Evolutionary conservation across 2,113 vertebrate species (phyloP), one percentile per base, ranked within the genome.

Genomic region (Mixornis gularis): DNA sequence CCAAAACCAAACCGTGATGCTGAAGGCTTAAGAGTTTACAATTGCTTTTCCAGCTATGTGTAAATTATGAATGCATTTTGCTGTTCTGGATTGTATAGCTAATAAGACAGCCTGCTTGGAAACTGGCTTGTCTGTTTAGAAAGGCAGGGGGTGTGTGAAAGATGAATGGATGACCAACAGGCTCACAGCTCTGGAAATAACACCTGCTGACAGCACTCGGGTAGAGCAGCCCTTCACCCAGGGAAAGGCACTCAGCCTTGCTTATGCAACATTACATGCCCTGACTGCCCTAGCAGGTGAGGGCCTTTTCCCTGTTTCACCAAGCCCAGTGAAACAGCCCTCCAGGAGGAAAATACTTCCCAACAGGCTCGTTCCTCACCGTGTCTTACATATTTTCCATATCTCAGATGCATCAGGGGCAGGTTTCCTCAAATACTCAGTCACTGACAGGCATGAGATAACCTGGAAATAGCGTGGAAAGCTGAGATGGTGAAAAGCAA

Each of bases 111-210:
- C 62, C 71, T 89, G 58, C 91, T 81, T 79, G 82, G 92, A 96
- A 97, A 94, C 89, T 93, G 41, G 65, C 53, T 69, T 92, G 77
- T 77, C 80, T 90, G 48, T 85, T 85, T 56, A 71, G 73, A 90
- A 92, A 95, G 77, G 63, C 94, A 93, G 73, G 48, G 60, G 62
- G 46, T 71, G 92, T 93, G 79, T 90, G 86, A 95, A 91, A 70
- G 87, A 87, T 7, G 79, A 94, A 79, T 80, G 93, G 74, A 66
- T 95, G 86, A 85, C 77, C 65, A 93, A 84, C 46, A 94, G 43
- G 74, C 85, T 96, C 94, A 93, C 55, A 65, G 53, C 51, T 80
- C 76, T 92, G 94, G 96, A 97, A 97, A 83, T 96, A 90, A 94
- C 87, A 71, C 41, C 34, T 66, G 64, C 83, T 97, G 96, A 96